phyloP scores from a whole-genome alignment of 2,113 vertebrate genomes.

The Calonectris borealis region DNA sequence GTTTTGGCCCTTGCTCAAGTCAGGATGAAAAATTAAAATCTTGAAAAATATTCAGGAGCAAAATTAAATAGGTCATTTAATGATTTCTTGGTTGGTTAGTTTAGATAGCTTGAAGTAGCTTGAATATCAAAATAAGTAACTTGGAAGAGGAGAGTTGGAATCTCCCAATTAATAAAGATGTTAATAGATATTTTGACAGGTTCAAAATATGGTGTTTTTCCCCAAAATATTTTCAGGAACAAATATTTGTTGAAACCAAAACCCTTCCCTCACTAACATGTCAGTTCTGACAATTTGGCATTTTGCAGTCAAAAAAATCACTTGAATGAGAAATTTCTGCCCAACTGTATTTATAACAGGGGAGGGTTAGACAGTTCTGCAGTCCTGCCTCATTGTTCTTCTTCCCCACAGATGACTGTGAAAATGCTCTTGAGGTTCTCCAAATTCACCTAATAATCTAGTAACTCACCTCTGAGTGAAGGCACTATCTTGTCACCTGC shows the following conservation, averaged over 20 bases:
- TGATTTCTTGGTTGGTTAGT: background rate
- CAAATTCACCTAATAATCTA: background rate
- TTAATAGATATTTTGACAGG: background rate
- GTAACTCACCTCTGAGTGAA: background rate
- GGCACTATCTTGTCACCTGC: background rate
- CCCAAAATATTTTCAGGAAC: background rate
- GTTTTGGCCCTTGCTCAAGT: background rate
- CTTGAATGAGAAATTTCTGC: background rate
- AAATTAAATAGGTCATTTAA: background rate
- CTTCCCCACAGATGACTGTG: background rate
- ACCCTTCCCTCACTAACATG: background rate
- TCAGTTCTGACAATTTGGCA: background rate
- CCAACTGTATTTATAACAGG: background rate
- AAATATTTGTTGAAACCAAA: background rate
- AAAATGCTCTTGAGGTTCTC: background rate
- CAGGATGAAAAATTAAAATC: background rate
- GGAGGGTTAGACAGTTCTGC: background rate
- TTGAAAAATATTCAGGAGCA: background rate
- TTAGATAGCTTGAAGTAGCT: background rate
- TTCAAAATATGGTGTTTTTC: background rate
- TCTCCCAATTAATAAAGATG: background rate
- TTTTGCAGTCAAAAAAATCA: background rate
- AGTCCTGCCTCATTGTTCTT: background rate
- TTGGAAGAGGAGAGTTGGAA: background rate
- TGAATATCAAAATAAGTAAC: background rate